Evolutionary conservation across 2,797 vertebrate genomes (phyloP).

Genomic region (Esox masquinongy): DNA sequence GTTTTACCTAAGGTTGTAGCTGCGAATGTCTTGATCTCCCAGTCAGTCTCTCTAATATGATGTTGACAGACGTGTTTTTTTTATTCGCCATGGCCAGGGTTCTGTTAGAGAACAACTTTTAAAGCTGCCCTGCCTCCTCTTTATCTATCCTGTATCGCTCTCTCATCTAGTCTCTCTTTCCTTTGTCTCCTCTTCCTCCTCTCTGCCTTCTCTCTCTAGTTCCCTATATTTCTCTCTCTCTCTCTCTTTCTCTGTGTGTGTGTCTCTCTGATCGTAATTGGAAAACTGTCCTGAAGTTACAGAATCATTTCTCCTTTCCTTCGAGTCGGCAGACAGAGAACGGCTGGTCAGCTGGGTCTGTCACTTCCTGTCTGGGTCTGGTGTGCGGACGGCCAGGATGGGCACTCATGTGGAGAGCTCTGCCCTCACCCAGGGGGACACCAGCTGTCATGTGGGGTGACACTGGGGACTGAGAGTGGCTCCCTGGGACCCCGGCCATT

Average conservation of each 20-base stretch:
- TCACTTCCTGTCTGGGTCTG: conserved; percentile 20
- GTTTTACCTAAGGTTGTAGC: neutral
- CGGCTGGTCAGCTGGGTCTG: conserved; percentile 13
- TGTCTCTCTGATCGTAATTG: neutral
- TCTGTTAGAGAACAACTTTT: neutral
- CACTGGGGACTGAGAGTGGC: conserved; percentile 37
- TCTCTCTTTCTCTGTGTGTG: neutral
- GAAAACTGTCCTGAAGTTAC: neutral
- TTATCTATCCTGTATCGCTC: no score
- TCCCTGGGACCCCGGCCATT: conserved; percentile 35
- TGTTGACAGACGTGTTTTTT: neutral
- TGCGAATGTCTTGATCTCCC: neutral
- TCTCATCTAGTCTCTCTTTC: no score
- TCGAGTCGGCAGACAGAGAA: neutral
- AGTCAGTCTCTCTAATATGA: neutral
- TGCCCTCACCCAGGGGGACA: conserved; percentile 28
- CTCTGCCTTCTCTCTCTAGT: neutral
- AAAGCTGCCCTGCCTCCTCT: neutral
- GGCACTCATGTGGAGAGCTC: conserved; percentile 32
- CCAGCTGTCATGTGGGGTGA: conserved; percentile 40
- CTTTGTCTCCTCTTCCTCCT: no score
- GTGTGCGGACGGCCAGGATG: conserved; percentile 22
- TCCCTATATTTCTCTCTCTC: neutral
- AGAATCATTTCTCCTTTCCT: neutral
- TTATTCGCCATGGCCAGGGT: neutral